Evolutionary conservation across 2,888 invertebrate genomes (phyloP).

Genomic region (Automeris io): DNA sequence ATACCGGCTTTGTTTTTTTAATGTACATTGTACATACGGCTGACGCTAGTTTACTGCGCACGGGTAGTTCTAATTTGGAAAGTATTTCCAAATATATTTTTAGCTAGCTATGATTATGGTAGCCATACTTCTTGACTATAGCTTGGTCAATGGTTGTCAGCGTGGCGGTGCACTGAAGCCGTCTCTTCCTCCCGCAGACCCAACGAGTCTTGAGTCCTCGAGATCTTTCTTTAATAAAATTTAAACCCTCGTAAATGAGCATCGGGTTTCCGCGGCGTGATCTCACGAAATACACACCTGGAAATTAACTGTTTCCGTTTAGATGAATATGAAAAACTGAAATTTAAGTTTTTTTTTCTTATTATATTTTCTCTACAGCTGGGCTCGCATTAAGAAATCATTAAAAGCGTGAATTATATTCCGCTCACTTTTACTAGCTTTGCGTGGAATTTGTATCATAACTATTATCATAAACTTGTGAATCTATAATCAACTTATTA

Average conservation of each 20-base stretch:
- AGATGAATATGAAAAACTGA: constrained; percentile 6
- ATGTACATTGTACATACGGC: too few relatives aligned
- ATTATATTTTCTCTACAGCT: too few relatives aligned
- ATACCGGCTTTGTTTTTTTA: too few relatives aligned
- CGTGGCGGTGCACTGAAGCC: constrained; percentile 39
- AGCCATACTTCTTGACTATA: constrained; percentile 38
- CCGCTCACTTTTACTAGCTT: too few relatives aligned
- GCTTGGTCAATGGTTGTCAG: constrained; percentile 31
- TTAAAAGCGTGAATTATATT: too few relatives aligned
- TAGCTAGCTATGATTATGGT: constrained; percentile 50
- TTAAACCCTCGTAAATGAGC: constrained; percentile 45
- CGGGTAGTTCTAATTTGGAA: background rate
- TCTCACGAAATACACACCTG: constrained; percentile 31
- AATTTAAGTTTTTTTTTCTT: too few relatives aligned
- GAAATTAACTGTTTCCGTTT: constrained; percentile 7
- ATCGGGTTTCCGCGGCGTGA: constrained; percentile 57
- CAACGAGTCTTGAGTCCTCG: constrained; percentile 40
- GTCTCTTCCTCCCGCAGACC: constrained; percentile 55
- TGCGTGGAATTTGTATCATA: too few relatives aligned
- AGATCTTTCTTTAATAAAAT: constrained; percentile 48
- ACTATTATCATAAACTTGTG: too few relatives aligned
- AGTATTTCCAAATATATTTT: constrained; percentile 3
- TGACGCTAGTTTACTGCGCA: too few relatives aligned
- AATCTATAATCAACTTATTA: too few relatives aligned
- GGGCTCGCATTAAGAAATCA: too few relatives aligned